A percentile compares a stretch with the other conserved stretches of the same genome.
Conservation (phyloP, 2,113 vertebrate genomes). For the Perca schrenkii region DNA sequence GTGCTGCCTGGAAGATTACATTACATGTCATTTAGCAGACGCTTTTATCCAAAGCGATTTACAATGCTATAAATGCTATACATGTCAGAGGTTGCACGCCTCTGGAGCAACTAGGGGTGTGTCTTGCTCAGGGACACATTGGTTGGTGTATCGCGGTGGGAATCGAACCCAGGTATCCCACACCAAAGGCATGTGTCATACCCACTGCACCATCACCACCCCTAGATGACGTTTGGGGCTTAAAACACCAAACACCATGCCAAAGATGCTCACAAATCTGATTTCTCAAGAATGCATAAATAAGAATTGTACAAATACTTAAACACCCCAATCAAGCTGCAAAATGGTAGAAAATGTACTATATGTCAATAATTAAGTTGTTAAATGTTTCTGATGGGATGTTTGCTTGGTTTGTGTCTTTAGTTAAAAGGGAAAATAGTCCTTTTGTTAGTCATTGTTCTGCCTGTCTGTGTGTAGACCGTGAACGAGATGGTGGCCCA, state of each 20-base stretch:
- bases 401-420: not conserved
- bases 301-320: not conserved
- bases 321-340: not conserved
- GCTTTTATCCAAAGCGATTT: too few species aligned
- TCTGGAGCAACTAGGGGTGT: too few species aligned
- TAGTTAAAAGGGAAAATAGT: not conserved
- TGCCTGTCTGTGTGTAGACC: slow-evolving; percentile 81
- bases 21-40: too few species aligned
- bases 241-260: not conserved
- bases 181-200: too few species aligned
- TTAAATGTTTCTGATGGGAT: not conserved
- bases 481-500: slow-evolving; percentile 92
- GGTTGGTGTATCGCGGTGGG: too few species aligned
- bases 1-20: too few species aligned
- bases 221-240: too few species aligned
- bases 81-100: too few species aligned
- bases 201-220: too few species aligned
- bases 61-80: too few species aligned
- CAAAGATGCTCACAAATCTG: not conserved
- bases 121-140: too few species aligned
- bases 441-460: not conserved
- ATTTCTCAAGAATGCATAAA: not conserved
- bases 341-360: not conserved
- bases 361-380: not conserved
- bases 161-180: too few species aligned